Evolutionary conservation across 2,888 invertebrate genomes (phyloP), one percentile per base, ranked within the genome.

Genomic region (Belgica antarctica): DNA sequence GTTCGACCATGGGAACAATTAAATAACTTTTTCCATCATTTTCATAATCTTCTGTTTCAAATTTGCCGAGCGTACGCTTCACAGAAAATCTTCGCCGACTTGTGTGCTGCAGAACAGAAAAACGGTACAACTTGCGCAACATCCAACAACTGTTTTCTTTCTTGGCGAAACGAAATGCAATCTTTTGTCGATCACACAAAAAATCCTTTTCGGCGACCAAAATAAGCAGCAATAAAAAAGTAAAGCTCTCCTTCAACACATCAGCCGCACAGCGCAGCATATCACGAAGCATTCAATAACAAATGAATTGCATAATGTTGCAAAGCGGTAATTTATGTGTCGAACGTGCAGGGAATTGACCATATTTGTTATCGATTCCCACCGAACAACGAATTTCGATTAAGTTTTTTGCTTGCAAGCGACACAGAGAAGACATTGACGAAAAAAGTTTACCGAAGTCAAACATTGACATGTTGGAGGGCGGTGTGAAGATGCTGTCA

Each of bases 271-370:
- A 31, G 34, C 34, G 34, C 34, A 31, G 17, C 52, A 22, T 52
- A 52, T 52, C 52, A 52, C 52, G 19, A 52, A n/a, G 7, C 17
- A 22, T 19, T 52, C 52, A 52, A 52, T 52, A 22, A 22, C 52
- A 52, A 5, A 52, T 2, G 22, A 17, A 52, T 52, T 52, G 52
- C 52, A 52, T 52, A 52, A 52, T 41, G n/a, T n/a, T n/a, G n/a
- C n/a, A n/a, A n/a, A n/a, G 52, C 52, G 3, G 52, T 52, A 22
- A 4, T 52, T 52, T 52, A 52, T 52, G 52, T n/a, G 52, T n/a
- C 17, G 52, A 52, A 52, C 52, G 22, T 52, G 17, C 19, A 19
- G 2, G 19, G 52, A 22, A 52, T 22, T 52, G 52, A 52, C 52
- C 52, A 52, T 52, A 52, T 52, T 52, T n/a, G 17, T 7, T n/a